A percentile compares a stretch with the other conserved stretches of the same genome.
Evolutionary conservation across 2,113 vertebrate species (phyloP).

Genomic region (Chauna torquata): DNA sequence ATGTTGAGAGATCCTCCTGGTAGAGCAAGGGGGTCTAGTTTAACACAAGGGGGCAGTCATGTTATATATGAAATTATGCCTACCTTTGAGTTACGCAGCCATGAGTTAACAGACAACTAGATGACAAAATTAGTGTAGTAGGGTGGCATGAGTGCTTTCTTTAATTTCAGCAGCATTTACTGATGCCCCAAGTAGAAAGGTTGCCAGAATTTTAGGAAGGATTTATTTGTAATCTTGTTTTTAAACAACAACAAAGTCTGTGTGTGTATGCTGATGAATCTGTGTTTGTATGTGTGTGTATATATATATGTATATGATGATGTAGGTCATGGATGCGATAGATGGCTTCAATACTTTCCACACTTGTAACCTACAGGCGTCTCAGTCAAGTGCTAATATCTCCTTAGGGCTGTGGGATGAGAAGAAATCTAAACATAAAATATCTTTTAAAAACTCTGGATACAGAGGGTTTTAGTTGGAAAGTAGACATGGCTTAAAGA

Average conservation of each 20-base stretch:
- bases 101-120: not conserved
- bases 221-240: not conserved
- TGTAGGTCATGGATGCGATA: not conserved
- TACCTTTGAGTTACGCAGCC: not conserved
- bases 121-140: not conserved
- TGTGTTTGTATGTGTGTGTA: no score
- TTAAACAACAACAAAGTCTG: not conserved
- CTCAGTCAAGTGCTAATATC: not conserved
- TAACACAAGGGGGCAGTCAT: constrained; percentile 67
- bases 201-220: not conserved
- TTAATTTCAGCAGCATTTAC: not conserved
- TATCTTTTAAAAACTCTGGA: not conserved
- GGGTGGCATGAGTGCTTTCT: not conserved
- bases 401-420: not conserved
- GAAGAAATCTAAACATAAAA: not conserved
- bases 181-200: not conserved
- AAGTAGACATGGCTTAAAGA: not conserved
- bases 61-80: not conserved
- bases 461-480: not conserved
- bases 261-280: no score
- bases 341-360: not conserved
- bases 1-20: not conserved
- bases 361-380: not conserved
- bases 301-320: not conserved
- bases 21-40: not conserved